These are phyloP conservation scores for Hirtodrosophila histrioides DNA, from an alignment of 2,888 invertebrate species.

Conservation along the genomic window DNA sequence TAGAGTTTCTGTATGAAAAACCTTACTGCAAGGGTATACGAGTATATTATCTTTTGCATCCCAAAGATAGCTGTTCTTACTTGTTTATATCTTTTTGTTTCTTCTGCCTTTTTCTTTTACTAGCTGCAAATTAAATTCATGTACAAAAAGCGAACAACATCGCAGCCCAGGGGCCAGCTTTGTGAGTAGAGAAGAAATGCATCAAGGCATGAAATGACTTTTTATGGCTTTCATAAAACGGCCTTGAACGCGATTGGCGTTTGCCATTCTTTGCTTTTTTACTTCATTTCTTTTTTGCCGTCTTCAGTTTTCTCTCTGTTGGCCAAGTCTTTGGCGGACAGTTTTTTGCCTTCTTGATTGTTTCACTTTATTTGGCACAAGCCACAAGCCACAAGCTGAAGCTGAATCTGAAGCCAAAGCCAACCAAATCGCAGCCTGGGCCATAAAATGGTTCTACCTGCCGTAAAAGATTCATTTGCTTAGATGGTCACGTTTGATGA, in stretches of 20 bases:
- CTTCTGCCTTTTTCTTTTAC: constrained; percentile 45
- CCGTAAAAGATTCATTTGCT: constrained; percentile 31
- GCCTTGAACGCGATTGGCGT: constrained; percentile 71
- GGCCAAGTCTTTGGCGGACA: constrained; percentile 8
- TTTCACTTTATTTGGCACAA: constrained; percentile 41
- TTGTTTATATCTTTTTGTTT: constrained; percentile 6
- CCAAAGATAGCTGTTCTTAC: no score
- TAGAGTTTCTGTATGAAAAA: no score
- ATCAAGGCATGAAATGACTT: constrained; percentile 80
- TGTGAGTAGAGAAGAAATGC: constrained; percentile 66
- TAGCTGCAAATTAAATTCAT: constrained; percentile 75
- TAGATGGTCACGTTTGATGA: constrained; percentile 27
- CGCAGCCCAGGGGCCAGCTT: constrained; percentile 40
- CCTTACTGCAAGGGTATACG: no score
- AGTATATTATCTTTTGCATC: no score
- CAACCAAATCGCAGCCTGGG: constrained; percentile 14
- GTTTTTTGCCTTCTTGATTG: background rate
- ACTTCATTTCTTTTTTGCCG: constrained; percentile 6
- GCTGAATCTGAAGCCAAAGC: constrained; percentile 1
- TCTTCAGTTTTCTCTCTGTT: background rate
- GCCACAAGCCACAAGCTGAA: constrained; percentile 11
- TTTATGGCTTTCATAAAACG: constrained; percentile 80
- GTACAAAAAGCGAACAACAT: constrained; percentile 49
- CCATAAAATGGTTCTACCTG: constrained; percentile 15
- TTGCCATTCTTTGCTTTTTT: constrained; percentile 22